Conservation (phyloP, 2,888 invertebrate genomes). For the Gonocerus acuteangulatus region DNA sequence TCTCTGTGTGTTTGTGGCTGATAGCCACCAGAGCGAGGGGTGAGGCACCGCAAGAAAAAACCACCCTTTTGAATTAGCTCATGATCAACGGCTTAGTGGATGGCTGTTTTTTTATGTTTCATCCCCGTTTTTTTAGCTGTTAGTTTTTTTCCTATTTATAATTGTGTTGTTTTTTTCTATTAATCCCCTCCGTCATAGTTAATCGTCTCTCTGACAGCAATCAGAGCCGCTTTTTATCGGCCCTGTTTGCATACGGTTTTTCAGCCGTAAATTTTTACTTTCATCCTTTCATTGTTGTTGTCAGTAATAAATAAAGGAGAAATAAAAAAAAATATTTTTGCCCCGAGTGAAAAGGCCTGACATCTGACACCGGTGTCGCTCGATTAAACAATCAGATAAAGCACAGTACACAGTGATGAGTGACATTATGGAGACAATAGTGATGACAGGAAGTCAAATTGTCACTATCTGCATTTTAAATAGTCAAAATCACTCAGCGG, state of each 20-base stretch:
- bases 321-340: too few species aligned
- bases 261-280: not conserved
- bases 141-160: not conserved
- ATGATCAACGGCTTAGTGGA: conserved; percentile 15
- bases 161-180: not conserved
- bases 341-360: too few species aligned
- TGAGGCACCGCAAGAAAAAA: not conserved
- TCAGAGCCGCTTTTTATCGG: not conserved
- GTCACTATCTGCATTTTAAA: not conserved
- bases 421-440: conserved; percentile 2
- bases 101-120: conserved; percentile 11
- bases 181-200: not conserved
- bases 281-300: not conserved
- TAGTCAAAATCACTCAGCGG: too few species aligned
- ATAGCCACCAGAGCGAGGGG: not conserved
- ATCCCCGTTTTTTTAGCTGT: not conserved
- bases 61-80: conserved; percentile 17
- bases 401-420: too few species aligned
- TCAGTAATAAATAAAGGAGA: not conserved
- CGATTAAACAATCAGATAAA: too few species aligned
- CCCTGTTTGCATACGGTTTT: not conserved
- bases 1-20: conserved; percentile 10
- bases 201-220: not conserved
- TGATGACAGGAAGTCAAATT: conserved; percentile 13
- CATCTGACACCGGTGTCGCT: too few species aligned